Percentiles rank a stretch among this genome's conserved stretches.
These are phyloP conservation scores for Cephonodes hylas DNA, from an alignment of 2,888 invertebrate genomes.

Conservation along the genomic window DNA sequence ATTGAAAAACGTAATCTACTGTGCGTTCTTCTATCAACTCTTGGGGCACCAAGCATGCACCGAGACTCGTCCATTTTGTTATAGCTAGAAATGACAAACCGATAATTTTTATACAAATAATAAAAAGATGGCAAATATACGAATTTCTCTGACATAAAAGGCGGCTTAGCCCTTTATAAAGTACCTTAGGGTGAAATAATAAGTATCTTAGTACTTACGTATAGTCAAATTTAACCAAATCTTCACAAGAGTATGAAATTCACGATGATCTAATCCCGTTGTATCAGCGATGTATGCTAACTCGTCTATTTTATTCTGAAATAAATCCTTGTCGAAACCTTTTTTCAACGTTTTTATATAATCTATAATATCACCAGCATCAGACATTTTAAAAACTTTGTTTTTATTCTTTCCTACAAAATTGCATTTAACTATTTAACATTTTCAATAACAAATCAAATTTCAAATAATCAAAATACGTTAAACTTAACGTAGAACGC, in stretches of 20 bases:
- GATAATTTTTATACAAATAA: too few relatives aligned
- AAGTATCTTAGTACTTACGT: conserved; percentile 54
- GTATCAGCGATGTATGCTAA: conserved; percentile 57
- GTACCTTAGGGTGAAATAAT: too few relatives aligned
- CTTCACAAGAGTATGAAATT: conserved; percentile 69
- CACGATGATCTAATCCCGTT: conserved; percentile 56
- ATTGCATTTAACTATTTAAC: background rate
- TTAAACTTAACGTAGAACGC: background rate
- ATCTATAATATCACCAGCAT: conserved; percentile 67
- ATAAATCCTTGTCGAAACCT: conserved; percentile 72
- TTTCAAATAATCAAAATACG: conserved; percentile 6
- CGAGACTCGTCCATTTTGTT: conserved; percentile 67
- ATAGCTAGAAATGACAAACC: conserved; percentile 49
- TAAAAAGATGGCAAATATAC: too few relatives aligned
- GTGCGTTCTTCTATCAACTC: conserved; percentile 55
- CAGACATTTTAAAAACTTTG: conserved; percentile 43
- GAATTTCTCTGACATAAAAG: too few relatives aligned
- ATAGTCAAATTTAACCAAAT: conserved; percentile 74
- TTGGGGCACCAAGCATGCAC: conserved; percentile 64
- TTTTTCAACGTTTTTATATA: conserved; percentile 66
- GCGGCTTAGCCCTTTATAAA: too few relatives aligned
- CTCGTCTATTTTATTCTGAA: conserved; percentile 65
- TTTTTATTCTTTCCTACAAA: background rate
- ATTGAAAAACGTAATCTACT: conserved; percentile 62
- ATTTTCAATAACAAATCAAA: background rate